Conservation (phyloP, 2,113 vertebrate genomes). For the Brevimyrus niger region DNA sequence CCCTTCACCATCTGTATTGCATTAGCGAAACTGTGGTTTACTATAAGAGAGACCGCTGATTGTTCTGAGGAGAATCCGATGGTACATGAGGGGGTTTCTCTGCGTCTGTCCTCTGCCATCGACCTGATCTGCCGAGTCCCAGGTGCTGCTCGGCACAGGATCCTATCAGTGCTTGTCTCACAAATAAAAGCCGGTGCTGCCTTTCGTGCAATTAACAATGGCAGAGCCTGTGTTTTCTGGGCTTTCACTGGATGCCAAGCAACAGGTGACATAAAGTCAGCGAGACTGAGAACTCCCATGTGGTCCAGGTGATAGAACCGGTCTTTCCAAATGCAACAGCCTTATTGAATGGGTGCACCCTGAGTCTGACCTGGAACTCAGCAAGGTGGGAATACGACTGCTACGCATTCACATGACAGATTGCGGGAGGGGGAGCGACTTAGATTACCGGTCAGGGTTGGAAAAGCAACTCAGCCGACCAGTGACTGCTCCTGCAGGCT, state of each 20-base stretch:
- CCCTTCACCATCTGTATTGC: background rate
- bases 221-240: background rate
- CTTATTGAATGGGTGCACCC: background rate
- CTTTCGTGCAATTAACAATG: background rate
- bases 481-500: background rate
- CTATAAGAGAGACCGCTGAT: background rate
- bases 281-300: background rate
- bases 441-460: background rate
- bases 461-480: background rate
- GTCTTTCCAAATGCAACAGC: background rate
- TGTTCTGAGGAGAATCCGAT: background rate
- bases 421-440: background rate
- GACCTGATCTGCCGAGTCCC: background rate
- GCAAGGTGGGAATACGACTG: background rate
- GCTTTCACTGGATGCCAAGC: background rate
- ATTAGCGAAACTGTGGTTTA: background rate
- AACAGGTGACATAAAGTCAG: constrained; percentile 2
- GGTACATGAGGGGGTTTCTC: background rate
- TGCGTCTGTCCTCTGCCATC: background rate
- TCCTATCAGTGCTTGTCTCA: background rate
- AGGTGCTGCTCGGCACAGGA: background rate
- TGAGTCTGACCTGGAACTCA: background rate
- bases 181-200: background rate
- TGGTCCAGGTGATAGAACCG: background rate
- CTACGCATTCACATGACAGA: background rate